Conservation (phyloP, 2,888 invertebrate species). For the Antheraea assamensis region DNA sequence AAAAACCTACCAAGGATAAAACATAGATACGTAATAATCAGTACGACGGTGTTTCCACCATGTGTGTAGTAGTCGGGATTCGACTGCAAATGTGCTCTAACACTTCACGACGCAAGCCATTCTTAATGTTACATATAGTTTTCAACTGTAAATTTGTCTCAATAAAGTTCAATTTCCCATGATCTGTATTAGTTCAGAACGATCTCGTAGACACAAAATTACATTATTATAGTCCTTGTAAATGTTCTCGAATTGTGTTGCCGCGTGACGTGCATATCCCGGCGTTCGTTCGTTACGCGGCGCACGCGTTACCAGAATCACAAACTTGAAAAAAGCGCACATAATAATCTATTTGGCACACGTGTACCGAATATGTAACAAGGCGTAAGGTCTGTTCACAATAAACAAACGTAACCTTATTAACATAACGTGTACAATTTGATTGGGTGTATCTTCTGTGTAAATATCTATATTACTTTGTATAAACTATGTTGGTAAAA, state of each 20-base stretch:
- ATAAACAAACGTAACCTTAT: not conserved
- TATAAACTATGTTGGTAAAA: too few relatives aligned
- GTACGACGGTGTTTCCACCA: too few relatives aligned
- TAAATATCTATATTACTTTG: too few relatives aligned
- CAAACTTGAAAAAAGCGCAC: slow-evolving; percentile 32
- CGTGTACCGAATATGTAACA: slow-evolving; percentile 33
- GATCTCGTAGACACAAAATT: not conserved
- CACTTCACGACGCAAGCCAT: not conserved
- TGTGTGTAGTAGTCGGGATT: not conserved
- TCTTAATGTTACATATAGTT: not conserved
- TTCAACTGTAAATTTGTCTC: not conserved
- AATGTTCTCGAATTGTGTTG: slow-evolving; percentile 18
- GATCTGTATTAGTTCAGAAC: not conserved
- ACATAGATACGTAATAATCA: too few relatives aligned
- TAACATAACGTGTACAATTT: not conserved
- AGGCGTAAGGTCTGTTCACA: not conserved
- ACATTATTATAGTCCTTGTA: not conserved
- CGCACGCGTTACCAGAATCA: slow-evolving; percentile 35
- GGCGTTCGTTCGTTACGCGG: slow-evolving; percentile 38
- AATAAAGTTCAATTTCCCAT: not conserved
- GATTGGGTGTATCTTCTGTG: not conserved
- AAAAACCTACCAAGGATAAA: too few relatives aligned
- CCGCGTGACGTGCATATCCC: slow-evolving; percentile 15
- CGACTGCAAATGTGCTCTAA: not conserved
- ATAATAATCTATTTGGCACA: slow-evolving; percentile 35